Percentiles rank a stretch among this genome's conserved stretches.
Conservation (phyloP, 2,113 vertebrate genomes). For the Tupaia tana region DNA sequence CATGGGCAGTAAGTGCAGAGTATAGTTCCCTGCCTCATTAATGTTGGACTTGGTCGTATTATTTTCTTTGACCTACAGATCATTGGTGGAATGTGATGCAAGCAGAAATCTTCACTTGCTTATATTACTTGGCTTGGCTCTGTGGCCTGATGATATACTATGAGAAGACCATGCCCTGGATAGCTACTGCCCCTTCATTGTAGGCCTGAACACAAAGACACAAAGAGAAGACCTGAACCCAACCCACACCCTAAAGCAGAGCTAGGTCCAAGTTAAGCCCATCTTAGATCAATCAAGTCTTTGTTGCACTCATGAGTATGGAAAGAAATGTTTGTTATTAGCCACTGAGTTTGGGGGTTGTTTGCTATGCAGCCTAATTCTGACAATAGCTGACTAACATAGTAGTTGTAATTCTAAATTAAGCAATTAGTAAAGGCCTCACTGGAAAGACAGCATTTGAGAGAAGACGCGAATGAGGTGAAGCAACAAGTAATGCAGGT, state of each 20-base stretch:
- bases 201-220: not conserved
- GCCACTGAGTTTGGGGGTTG: not conserved
- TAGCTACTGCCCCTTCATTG: not conserved
- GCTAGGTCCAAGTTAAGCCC: not conserved
- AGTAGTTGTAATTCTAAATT: not conserved
- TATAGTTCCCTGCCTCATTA: not conserved
- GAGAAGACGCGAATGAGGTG: not conserved
- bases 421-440: not conserved
- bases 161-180: not conserved
- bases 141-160: not conserved
- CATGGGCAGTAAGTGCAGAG: not conserved
- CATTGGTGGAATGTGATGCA: not conserved
- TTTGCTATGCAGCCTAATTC: not conserved
- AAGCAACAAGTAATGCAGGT: not conserved
- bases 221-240: not conserved
- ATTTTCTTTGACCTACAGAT: conserved; percentile 25
- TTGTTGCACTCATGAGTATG: not conserved
- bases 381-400: not conserved
- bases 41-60: not conserved
- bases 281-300: not conserved
- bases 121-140: not conserved
- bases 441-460: not conserved
- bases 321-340: conserved; percentile 9
- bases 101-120: conserved; percentile 1
- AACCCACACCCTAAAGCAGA: not conserved